Evolutionary conservation across 1,140 invertebrate species (phyloP).

Genomic region (Ericerus pela): DNA sequence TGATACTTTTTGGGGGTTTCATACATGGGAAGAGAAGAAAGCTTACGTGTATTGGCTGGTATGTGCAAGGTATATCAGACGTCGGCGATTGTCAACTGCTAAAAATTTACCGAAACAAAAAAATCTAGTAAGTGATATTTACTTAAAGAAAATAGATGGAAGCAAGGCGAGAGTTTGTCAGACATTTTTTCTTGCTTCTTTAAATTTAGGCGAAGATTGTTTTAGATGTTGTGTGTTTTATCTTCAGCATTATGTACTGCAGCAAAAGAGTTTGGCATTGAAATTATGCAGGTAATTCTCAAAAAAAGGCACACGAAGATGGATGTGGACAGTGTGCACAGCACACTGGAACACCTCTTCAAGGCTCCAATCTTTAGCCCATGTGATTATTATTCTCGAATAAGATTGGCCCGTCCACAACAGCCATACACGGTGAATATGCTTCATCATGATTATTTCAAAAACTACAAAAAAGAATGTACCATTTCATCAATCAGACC

Average conservation of each 20-base stretch:
- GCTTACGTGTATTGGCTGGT: background rate
- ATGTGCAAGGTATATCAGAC: background rate
- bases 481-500: background rate
- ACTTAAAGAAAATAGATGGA: too few species aligned
- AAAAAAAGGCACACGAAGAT: conserved; percentile 28
- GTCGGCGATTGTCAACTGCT: too few species aligned
- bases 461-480: conserved; percentile 14
- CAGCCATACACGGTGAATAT: conserved; percentile 17
- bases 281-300: conserved; percentile 12
- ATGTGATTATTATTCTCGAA: conserved; percentile 16
- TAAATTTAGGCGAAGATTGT: too few species aligned
- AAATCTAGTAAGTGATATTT: too few species aligned
- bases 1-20: background rate
- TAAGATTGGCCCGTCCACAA: conserved; percentile 8
- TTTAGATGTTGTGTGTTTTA: too few species aligned
- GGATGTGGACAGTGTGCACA: conserved; percentile 25
- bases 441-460: conserved; percentile 14
- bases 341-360: conserved; percentile 15
- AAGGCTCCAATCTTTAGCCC: conserved; percentile 16
- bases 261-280: conserved; percentile 6
- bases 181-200: too few species aligned
- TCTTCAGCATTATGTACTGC: conserved; percentile 34
- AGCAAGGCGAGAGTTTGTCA: too few species aligned
- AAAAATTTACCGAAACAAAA: too few species aligned
- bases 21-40: background rate